Conservation (phyloP, 2,888 invertebrate species). For the Bruchidius siliquastri region DNA sequence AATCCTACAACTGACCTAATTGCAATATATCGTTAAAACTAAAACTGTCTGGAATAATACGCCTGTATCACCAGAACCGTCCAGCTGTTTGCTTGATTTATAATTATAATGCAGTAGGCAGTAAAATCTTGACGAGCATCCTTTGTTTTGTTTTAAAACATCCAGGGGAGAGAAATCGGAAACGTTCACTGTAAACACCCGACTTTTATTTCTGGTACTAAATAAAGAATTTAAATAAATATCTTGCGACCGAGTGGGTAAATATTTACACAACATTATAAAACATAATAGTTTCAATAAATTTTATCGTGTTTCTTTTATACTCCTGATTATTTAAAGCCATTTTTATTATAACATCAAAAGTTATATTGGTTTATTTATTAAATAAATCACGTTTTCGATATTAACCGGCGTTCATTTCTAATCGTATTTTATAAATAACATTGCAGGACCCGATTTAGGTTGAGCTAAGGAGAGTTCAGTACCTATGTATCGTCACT, state of each 20-base stretch:
- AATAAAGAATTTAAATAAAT: conserved; percentile 34
- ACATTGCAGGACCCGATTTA: background rate
- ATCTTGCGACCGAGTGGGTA: conserved; percentile 30
- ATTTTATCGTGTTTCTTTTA: conserved; percentile 35
- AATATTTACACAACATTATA: conserved; percentile 34
- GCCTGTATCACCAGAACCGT: background rate
- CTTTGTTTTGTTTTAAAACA: background rate
- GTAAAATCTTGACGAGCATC: background rate
- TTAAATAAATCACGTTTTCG: conserved; percentile 24
- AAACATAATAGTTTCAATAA: conserved; percentile 34
- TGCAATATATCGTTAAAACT: background rate
- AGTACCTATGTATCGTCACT: too few species aligned
- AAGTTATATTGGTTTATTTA: conserved; percentile 29
- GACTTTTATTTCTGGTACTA: conserved; percentile 33
- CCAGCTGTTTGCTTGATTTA: background rate
- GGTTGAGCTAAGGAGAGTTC: background rate
- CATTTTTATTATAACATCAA: conserved; percentile 34
- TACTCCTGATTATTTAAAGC: conserved; percentile 32
- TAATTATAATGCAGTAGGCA: background rate
- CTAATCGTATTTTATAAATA: conserved; percentile 1
- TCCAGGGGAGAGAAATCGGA: background rate
- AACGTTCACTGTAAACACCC: background rate
- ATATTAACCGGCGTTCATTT: conserved; percentile 1
- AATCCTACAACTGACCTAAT: background rate
- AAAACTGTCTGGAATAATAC: background rate